phyloP scores from a whole-genome alignment of 2,113 vertebrate species.

The Phycodurus eques region DNA sequence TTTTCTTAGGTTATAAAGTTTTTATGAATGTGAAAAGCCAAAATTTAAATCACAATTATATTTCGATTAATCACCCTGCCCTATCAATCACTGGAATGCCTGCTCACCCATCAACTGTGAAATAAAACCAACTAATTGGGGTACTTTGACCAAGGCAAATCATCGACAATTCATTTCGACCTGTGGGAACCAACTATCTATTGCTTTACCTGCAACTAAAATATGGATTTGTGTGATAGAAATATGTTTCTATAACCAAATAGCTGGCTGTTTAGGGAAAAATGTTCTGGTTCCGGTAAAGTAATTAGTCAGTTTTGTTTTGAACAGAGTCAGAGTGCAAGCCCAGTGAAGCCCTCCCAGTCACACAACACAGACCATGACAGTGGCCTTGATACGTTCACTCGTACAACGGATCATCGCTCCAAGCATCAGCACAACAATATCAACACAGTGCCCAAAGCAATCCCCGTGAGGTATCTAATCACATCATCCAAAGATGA shows the following conservation, averaged over 20 bases:
- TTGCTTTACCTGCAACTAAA: neutral
- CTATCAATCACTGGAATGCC: neutral
- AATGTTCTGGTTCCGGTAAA: neutral
- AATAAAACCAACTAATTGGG: too few relatives aligned
- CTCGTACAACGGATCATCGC: slow-evolving; percentile 81
- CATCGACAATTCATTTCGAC: too few relatives aligned
- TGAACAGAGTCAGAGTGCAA: slow-evolving; percentile 60
- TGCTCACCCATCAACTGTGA: neutral
- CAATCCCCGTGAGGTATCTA: slow-evolving; percentile 91
- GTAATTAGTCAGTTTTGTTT: slow-evolving; percentile 1
- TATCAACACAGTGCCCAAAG: slow-evolving; percentile 86
- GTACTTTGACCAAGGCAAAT: too few relatives aligned
- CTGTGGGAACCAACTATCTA: too few relatives aligned
- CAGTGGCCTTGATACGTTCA: slow-evolving; percentile 83
- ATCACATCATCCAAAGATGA: neutral
- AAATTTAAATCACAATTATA: too few relatives aligned
- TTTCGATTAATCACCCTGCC: too few relatives aligned
- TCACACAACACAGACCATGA: slow-evolving; percentile 80
- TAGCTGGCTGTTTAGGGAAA: neutral
- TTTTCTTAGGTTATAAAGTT: too few relatives aligned
- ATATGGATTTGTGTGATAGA: neutral
- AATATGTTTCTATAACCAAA: neutral
- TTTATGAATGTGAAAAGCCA: too few relatives aligned
- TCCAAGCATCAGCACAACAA: slow-evolving; percentile 91
- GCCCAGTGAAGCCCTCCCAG: slow-evolving; percentile 77